Conservation (phyloP, 2,888 invertebrate species). For the Tipula confusa region DNA sequence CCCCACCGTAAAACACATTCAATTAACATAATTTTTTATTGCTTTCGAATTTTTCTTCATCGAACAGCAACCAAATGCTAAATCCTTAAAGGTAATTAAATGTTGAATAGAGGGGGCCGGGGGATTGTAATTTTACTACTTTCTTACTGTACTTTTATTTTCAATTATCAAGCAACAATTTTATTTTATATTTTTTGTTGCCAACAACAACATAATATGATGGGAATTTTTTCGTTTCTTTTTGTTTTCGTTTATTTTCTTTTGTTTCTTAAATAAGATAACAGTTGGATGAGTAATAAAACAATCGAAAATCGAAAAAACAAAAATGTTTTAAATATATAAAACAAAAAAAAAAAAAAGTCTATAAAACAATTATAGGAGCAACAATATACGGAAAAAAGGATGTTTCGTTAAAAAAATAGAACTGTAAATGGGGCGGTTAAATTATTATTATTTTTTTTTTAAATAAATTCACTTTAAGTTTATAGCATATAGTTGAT, state of each 20-base stretch:
- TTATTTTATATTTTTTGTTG: too few species aligned
- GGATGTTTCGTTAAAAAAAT: background rate
- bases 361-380: background rate
- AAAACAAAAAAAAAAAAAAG: too few species aligned
- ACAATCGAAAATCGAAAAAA: slow-evolving; percentile 25
- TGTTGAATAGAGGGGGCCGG: background rate
- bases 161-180: background rate
- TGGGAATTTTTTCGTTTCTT: background rate
- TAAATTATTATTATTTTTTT: background rate
- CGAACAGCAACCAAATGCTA: background rate
- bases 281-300: background rate
- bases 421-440: background rate
- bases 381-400: background rate
- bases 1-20: background rate
- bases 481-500: background rate
- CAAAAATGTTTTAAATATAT: background rate
- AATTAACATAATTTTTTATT: background rate
- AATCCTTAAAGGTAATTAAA: background rate
- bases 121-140: background rate
- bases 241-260: background rate
- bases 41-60: background rate
- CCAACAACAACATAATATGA: background rate
- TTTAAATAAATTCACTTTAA: background rate
- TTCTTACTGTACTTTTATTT: background rate
- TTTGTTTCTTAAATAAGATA: background rate